Base-by-base conservation (phyloP, 2,113 vertebrate genomes). In the Lanius collurio region DNA sequence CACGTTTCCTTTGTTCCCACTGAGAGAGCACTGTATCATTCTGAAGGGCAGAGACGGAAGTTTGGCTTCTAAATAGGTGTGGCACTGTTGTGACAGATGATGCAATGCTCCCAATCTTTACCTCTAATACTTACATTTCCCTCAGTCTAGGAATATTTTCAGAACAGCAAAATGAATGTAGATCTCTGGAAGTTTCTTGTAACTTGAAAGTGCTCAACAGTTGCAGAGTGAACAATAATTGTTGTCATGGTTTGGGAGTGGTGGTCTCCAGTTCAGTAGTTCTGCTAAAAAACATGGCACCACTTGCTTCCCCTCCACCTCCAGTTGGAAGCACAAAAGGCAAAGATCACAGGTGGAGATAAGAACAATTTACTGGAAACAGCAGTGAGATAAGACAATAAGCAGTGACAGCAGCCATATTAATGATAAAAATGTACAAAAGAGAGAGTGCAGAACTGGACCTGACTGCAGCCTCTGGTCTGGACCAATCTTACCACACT, bases 381-480 rank as follows among this genome's bases (percentile, higher is more conserved):
- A 74, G 49, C 41, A 56, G 28, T 47, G 59, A 55, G 57, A 39
- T n/a, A 41, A 56, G 50, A 47, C 28, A 74, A n/a, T 41, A 24
- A 56, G n/a, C 49, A 56, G 41, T 56, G 49, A n/a, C 49, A 84
- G n/a, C 28, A 64, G 22, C n/a, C 55, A n/a, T 56, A 56, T n/a
- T 41, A 28, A 47, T 47, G 19, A n/a, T 33, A 56, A 55, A 65
- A 56, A 28, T 20, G 15, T n/a, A 28, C n/a, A 47, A n/a, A 56
- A 65, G n/a, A 63, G 47, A 33, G 41, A 47, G n/a, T 56, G 50
- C 69, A 64, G 49, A 56, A 41, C 50, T 56, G 0, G 0, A 47
- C 3, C 18, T 0, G 0, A 53, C 39, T 0, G 0, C 39, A 73
- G 21, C 47, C 23, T 64, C 28, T 1, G 1, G 47, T 39, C n/a